Conservation (phyloP, 2,888 invertebrate genomes). For the Phytoseiulus persimilis region DNA sequence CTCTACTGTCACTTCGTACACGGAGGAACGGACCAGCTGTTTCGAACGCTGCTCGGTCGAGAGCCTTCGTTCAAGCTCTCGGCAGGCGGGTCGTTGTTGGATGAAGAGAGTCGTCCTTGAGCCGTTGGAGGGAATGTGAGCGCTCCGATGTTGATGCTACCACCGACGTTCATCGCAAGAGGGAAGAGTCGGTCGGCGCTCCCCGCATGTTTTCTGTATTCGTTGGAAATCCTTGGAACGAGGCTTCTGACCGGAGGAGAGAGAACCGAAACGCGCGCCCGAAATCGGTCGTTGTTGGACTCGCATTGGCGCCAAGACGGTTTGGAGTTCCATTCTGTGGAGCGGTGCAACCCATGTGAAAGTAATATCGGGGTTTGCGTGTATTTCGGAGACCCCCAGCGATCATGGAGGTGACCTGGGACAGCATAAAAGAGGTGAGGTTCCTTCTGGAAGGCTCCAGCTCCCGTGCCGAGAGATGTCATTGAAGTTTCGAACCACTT, state of each 20-base stretch:
- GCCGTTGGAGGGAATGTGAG: neutral
- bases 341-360: neutral
- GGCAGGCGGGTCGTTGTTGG: neutral
- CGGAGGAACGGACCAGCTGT: neutral
- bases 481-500: too few species aligned
- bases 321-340: neutral
- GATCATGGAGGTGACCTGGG: neutral
- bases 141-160: neutral
- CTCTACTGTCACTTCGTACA: too few species aligned
- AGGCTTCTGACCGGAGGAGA: neutral
- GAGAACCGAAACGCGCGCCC: neutral
- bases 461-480: too few species aligned
- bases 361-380: neutral
- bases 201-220: neutral
- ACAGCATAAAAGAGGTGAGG: neutral
- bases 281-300: constrained; percentile 15
- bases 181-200: neutral
- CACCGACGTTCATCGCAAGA: neutral
- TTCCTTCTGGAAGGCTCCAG: too few species aligned
- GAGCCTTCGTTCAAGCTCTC: neutral
- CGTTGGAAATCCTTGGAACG: neutral
- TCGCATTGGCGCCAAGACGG: constrained; percentile 31
- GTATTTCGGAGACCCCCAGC: neutral
- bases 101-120: neutral
- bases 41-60: neutral